These are phyloP conservation scores for Percopsis transmontana DNA, from an alignment of 2,113 vertebrate genomes.

Conservation along the genomic window DNA sequence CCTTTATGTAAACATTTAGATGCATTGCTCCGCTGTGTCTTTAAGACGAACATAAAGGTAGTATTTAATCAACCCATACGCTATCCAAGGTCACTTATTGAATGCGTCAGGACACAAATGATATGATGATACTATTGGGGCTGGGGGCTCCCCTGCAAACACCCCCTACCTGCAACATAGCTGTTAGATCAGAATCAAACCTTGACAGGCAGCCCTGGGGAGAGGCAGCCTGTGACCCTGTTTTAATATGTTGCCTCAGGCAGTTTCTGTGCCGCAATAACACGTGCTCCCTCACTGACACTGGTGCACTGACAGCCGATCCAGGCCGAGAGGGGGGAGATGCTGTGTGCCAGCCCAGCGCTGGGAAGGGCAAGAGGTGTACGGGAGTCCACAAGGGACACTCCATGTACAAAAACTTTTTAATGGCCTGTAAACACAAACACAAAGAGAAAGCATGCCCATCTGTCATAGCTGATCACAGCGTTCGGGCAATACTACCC, in stretches of 20 bases:
- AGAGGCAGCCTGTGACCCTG: slow-evolving; percentile 54
- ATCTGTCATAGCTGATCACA: not conserved
- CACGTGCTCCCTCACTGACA: slow-evolving; percentile 26
- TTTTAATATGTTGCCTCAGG: slow-evolving; percentile 63
- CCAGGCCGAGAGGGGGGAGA: slow-evolving; percentile 7
- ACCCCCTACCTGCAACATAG: slow-evolving; percentile 38
- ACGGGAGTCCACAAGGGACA: not conserved
- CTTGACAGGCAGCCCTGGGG: slow-evolving; percentile 39
- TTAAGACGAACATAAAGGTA: not conserved
- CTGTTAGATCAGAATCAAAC: slow-evolving; percentile 37
- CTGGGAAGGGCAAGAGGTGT: not conserved
- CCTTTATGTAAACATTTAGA: too few relatives aligned
- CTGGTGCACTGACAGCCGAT: slow-evolving; percentile 46
- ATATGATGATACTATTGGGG: not conserved
- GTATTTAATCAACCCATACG: not conserved
- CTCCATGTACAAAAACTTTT: not conserved
- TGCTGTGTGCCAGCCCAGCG: not conserved
- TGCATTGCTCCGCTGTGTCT: too few relatives aligned
- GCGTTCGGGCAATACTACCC: too few relatives aligned
- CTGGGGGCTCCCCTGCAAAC: not conserved
- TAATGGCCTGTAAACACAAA: not conserved
- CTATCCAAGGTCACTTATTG: slow-evolving; percentile 1
- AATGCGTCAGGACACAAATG: not conserved
- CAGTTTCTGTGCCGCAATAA: slow-evolving; percentile 53
- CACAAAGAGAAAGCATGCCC: not conserved